Percentiles rank a stretch among this genome's conserved stretches.
These are phyloP conservation scores for Hanleya hanleyi DNA, from an alignment of 2,888 invertebrate genomes.

Conservation along the genomic window DNA sequence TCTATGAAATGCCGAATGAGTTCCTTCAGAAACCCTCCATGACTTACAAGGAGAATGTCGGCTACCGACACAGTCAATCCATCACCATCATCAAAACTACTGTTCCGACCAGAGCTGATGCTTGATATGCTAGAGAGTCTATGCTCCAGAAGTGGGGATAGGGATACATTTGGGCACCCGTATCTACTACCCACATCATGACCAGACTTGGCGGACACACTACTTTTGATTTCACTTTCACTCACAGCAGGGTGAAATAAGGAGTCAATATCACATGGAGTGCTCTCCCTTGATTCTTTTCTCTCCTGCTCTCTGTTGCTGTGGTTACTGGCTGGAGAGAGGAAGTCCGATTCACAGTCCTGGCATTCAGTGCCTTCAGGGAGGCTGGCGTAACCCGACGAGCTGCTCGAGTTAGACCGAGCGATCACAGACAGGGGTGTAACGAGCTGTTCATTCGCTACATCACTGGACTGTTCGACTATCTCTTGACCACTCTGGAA, in stretches of 20 bases:
- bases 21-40: slow-evolving; percentile 71
- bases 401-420: slow-evolving; percentile 39
- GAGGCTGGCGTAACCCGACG: slow-evolving; percentile 40
- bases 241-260: slow-evolving; percentile 15
- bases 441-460: slow-evolving; percentile 9
- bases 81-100: slow-evolving; percentile 63
- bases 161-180: slow-evolving; percentile 69
- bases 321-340: not conserved
- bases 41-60: slow-evolving; percentile 70
- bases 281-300: not conserved
- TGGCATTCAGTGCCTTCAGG: slow-evolving; percentile 30
- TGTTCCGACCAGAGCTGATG: slow-evolving; percentile 67
- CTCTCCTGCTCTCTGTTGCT: not conserved
- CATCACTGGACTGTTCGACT: not conserved
- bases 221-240: slow-evolving; percentile 24
- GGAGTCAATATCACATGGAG: slow-evolving; percentile 8
- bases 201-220: slow-evolving; percentile 15
- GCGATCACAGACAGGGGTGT: slow-evolving; percentile 22
- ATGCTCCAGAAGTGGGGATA: slow-evolving; percentile 63
- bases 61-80: slow-evolving; percentile 50
- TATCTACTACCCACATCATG: slow-evolving; percentile 4
- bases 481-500: not conserved
- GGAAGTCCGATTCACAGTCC: slow-evolving; percentile 25
- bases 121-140: slow-evolving; percentile 62
- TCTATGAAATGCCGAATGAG: slow-evolving; percentile 68